These are phyloP conservation scores for Nemotelus nigrinus DNA, from an alignment of 2,888 invertebrate genomes.

Conservation along the genomic window DNA sequence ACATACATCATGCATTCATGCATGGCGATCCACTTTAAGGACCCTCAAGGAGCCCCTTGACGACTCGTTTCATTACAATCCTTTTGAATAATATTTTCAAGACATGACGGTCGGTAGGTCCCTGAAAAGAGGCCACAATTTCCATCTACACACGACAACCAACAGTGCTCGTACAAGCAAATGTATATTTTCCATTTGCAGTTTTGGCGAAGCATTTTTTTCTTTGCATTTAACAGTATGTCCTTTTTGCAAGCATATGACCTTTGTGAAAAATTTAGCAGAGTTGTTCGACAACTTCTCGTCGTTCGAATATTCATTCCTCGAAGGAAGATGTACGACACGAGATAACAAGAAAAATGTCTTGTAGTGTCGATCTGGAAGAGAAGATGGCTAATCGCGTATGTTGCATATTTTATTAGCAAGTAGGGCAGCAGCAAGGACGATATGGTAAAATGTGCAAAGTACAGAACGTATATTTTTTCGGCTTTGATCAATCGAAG, in stretches of 20 bases:
- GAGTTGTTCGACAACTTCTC: slow-evolving; percentile 6
- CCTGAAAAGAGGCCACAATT: not conserved
- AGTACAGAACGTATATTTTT: too few relatives aligned
- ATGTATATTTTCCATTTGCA: not conserved
- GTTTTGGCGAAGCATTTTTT: not conserved
- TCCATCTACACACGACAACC: not conserved
- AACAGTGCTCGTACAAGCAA: not conserved
- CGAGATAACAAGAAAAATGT: slow-evolving; percentile 38
- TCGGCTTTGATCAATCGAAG: too few relatives aligned
- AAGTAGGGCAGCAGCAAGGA: slow-evolving; percentile 11
- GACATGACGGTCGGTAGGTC: not conserved
- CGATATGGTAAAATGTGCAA: not conserved
- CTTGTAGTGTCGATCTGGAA: slow-evolving; percentile 4
- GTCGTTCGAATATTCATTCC: not conserved
- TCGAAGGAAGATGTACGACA: slow-evolving; percentile 45
- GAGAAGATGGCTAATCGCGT: slow-evolving; percentile 32
- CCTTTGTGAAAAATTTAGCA: not conserved
- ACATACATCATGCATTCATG: too few relatives aligned
- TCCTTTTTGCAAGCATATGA: not conserved
- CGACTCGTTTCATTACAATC: slow-evolving; percentile 36
- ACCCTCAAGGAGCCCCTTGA: not conserved
- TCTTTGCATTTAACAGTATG: not conserved
- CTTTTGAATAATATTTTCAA: slow-evolving; percentile 11
- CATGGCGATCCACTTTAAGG: slow-evolving; percentile 27
- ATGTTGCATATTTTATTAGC: slow-evolving; percentile 44